Base-by-base conservation (phyloP, 2,113 vertebrate species). In the Ptychochromis oligacanthus region DNA sequence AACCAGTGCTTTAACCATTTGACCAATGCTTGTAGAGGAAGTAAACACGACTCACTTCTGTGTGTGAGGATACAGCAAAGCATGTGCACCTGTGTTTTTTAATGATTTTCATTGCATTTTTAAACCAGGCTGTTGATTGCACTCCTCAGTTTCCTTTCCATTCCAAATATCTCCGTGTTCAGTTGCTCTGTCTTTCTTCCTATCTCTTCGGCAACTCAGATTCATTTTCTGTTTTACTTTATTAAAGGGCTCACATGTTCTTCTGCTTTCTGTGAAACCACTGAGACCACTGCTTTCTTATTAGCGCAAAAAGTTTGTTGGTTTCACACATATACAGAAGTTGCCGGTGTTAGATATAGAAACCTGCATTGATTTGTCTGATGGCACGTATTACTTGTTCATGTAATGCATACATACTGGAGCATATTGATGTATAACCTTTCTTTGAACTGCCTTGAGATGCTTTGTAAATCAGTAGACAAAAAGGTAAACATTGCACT, bases 331-430 rank as follows among this genome's bases (percentile, higher is more conserved):
- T 26, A 52, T 31, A 20, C 40, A 52, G 6, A 49, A 15, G 4
- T 49, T 4, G 5, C 14, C 46, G 6, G 14, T 7, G 49, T 18
- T 52, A 18, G 26, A 52, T 28, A 22, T 46, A n/a, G 26, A 14
- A 0, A 5, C 14, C 0, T 18, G 17, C 43, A 49, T 26, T 5
- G 40, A 28, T 2, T 15, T 31, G n/a, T 12, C 0, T 18, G 5
- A 17, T 11, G 13, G 12, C 38, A 18, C 14, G 17, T 55, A 22
- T 57, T 14, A 18, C 34, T 2, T 17, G 57, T 62, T 1, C 1
- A 43, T 11, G 1, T 1, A 54, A 0, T 2, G 3, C 46, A 18
- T 67, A 46, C 64, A 0, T 59, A 18, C 14, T 20, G 1, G 18
- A 22, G 11, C 6, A 0, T 38, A 60, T 56, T 2, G 64, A 24